Percentiles rank a stretch among this genome's conserved stretches.
Evolutionary conservation across 2,113 vertebrate species (phyloP).

Genomic region (Puntigrus tetrazona): DNA sequence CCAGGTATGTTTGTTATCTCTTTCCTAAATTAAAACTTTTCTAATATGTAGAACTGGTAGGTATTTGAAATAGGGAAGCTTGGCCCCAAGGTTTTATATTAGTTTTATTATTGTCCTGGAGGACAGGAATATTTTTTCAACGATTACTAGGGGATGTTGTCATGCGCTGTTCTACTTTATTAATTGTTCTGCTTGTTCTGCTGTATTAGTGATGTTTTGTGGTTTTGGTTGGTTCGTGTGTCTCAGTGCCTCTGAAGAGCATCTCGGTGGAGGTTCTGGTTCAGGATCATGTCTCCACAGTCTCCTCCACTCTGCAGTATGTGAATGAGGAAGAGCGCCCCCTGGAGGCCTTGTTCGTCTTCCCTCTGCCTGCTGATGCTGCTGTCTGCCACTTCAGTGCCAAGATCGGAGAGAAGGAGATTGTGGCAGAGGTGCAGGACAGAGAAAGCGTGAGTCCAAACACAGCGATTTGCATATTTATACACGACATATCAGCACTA

Average conservation of each 20-base stretch:
- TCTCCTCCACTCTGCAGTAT: conserved; percentile 79
- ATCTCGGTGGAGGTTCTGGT: conserved; percentile 74
- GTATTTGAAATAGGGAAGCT: too few species aligned
- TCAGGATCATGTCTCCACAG: conserved; percentile 79
- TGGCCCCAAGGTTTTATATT: too few species aligned
- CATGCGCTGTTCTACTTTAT: too few species aligned
- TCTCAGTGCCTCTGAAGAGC: conserved; percentile 64
- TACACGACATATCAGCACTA: not conserved
- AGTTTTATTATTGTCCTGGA: not conserved
- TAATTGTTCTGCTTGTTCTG: not conserved
- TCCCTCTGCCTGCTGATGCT: conserved; percentile 82
- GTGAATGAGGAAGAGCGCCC: conserved; percentile 77
- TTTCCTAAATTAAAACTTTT: not conserved
- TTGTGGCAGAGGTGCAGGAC: conserved; percentile 78
- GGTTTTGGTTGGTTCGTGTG: not conserved
- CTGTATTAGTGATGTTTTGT: not conserved
- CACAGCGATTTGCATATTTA: too few species aligned
- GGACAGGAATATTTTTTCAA: too few species aligned
- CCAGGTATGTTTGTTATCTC: conserved; percentile 51
- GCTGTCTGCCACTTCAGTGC: conserved; percentile 55
- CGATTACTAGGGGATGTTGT: too few species aligned
- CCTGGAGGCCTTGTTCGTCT: conserved; percentile 81
- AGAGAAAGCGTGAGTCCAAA: conserved; percentile 65
- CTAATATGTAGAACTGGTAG: too few species aligned
- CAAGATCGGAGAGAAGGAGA: conserved; percentile 68